Percentiles rank a stretch among this genome's conserved stretches.
These are phyloP conservation scores for Zootoca vivipara DNA, from an alignment of 2,113 vertebrate genomes.

Conservation along the genomic window DNA sequence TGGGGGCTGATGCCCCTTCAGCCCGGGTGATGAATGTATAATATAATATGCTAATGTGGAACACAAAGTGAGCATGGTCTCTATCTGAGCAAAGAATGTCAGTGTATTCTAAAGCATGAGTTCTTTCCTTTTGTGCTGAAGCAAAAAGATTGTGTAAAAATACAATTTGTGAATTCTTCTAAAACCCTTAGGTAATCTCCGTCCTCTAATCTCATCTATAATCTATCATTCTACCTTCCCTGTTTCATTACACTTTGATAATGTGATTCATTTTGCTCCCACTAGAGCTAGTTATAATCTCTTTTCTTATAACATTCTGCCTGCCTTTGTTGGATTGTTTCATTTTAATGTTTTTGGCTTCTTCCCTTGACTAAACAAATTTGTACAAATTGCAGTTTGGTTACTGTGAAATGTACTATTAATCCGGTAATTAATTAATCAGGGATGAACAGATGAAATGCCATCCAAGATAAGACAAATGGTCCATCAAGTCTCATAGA, in stretches of 20 bases:
- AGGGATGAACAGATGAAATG: slow-evolving; percentile 31
- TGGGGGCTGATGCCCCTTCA: slow-evolving; percentile 14
- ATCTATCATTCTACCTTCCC: slow-evolving; percentile 46
- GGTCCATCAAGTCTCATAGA: not conserved
- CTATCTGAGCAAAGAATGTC: slow-evolving; percentile 42
- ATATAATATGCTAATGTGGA: not conserved
- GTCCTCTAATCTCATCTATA: slow-evolving; percentile 64
- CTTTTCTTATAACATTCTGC: slow-evolving; percentile 51
- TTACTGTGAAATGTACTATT: slow-evolving; percentile 53
- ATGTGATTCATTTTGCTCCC: slow-evolving; percentile 59
- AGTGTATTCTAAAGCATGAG: slow-evolving; percentile 48
- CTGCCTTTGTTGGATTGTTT: slow-evolving; percentile 53
- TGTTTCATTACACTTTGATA: slow-evolving; percentile 52
- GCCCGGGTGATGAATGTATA: fast-evolving
- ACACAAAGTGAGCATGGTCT: slow-evolving; percentile 39
- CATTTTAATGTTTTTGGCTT: slow-evolving; percentile 52
- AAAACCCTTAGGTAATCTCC: slow-evolving; percentile 65
- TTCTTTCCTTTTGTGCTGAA: slow-evolving; percentile 40
- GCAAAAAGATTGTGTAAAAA: slow-evolving; percentile 60
- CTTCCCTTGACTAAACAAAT: slow-evolving; percentile 33
- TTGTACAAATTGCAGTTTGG: slow-evolving; percentile 34
- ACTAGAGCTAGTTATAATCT: slow-evolving; percentile 60
- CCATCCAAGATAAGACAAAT: not conserved
- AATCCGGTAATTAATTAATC: slow-evolving; percentile 46
- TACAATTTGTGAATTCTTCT: slow-evolving; percentile 49